Conservation (phyloP, 53 echinoderm and acorn worm genomes). For the Temnopleurus reevesii region DNA sequence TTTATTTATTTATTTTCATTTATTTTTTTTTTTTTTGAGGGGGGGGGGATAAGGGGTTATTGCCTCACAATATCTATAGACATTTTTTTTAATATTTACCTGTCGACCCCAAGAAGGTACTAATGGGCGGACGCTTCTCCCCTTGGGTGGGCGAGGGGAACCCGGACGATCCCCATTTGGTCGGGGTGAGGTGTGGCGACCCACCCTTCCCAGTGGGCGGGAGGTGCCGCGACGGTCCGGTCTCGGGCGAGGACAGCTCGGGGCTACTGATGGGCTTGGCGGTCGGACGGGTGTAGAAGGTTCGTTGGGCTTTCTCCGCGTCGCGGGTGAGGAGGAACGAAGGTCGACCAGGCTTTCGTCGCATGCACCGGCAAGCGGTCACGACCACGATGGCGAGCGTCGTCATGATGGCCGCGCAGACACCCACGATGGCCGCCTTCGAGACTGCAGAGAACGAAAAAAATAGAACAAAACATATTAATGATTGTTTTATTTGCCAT, state of each 20-base stretch:
- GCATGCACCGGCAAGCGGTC: slow-evolving; percentile 88
- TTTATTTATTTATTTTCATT: no score
- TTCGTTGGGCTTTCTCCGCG: slow-evolving; percentile 70
- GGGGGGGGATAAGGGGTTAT: no score
- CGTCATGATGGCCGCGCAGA: slow-evolving; percentile 78
- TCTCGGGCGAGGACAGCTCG: slow-evolving; percentile 93
- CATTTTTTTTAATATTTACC: no score
- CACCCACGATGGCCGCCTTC: slow-evolving; percentile 78
- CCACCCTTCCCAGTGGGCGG: slow-evolving; percentile 65
- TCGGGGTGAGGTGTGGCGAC: slow-evolving; percentile 81
- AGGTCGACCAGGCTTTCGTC: slow-evolving; percentile 72
- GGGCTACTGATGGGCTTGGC: slow-evolving; percentile 92
- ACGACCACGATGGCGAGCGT: slow-evolving; percentile 80
- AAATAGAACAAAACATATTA: neutral
- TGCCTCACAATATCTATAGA: no score
- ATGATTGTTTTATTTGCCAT: no score
- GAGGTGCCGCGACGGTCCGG: slow-evolving; percentile 66
- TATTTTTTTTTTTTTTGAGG: no score
- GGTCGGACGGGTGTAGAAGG: slow-evolving; percentile 85
- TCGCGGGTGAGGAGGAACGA: slow-evolving; percentile 79
- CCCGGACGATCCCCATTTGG: slow-evolving; percentile 64
- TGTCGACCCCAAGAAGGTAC: slow-evolving; percentile 71
- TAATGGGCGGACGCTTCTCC: slow-evolving; percentile 69
- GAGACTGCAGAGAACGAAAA: slow-evolving; percentile 67
- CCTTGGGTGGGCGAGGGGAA: slow-evolving; percentile 62